Evolutionary conservation across 2,797 vertebrate species (phyloP), one percentile per base, ranked within the genome.

Genomic region (Spea hammondii): DNA sequence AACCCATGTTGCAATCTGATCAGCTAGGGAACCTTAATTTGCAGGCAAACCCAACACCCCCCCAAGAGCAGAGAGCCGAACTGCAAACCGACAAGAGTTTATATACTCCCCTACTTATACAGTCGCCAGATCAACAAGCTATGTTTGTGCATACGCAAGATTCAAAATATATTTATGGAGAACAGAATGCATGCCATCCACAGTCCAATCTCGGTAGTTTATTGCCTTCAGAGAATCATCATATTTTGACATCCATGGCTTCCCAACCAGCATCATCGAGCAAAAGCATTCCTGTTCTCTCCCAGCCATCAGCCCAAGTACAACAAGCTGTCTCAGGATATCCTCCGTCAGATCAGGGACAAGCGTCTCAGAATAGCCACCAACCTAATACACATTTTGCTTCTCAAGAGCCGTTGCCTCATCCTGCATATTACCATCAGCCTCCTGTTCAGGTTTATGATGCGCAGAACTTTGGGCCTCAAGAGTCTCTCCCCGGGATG

Each of bases 151-250:
- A 83, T 54, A 49, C 17, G 2, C 17, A 79, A 76, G 50, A 48
- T 64, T 73, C 8, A 60, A 76, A 50, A 71, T 76, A 49, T 65
- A 47, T 44, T 14, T 64, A 71, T 4, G 8, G 68, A 53, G 82
- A 84, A 17, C 78, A 84, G 57, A 83, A 83, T 50, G 54, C 68
- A 0, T 72, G 72, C 69, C 83, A 68, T 11, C 8, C 68, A 66
- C 45, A 45, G 12, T 51, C 73, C 32, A 65, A 13, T 14, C 13
- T 62, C 57, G 47, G 9, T 13, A 46, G 14, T 64, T 57, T 13
- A 64, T 47, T 50, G 72, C 45, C 57, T 11, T 49, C 72, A 74
- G 72, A 74, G 9, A 50, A 11, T 50, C 57, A 49, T 13, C n/a
- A 48, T 48, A 64, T 50, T 46, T 3, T 17, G 14, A 6, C 65